Base-by-base conservation (phyloP, 2,797 vertebrate genomes). In the Etheostoma perlongum region DNA sequence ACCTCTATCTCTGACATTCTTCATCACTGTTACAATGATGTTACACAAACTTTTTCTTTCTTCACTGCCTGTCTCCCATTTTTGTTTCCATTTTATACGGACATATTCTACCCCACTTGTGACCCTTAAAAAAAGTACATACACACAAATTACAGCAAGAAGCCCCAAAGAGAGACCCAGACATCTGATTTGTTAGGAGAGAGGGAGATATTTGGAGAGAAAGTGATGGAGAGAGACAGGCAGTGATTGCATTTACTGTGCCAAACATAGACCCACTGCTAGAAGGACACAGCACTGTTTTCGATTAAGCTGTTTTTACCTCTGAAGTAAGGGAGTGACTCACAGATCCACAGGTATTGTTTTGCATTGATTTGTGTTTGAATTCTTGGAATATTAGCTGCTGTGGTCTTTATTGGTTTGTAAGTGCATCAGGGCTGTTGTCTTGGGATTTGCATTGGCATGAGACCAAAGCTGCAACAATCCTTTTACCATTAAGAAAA, bases 71-170 rank as follows among this genome's bases (percentile, higher is more conserved):
- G 2, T 65, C 49, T 63, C 48, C 23, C 40, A 68, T 71, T 79
- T 47, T 64, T 18, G n/a, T 80, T 78, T 69, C 5, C 59, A 57
- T 61, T 70, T 49, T 1, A 2, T 40, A 27, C 25, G 10, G 4
- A 75, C 65, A 70, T 44, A 63, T 63, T 61, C 40, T 48, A 13
- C 57, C 33, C 16, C 27, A 15, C 54, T 51, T 58, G 67, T 79
- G 74, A 86, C 72, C 77, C 57, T 79, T 79, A 54, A 72, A 74
- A 81, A 75, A 81, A 81, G 58, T 49, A 30, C 48, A 60, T 40
- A 69, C 9, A 27, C 52, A 71, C 59, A 84, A 40, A 82, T 85
- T 79, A 79, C 47, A 60, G 40, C 27, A 16, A 78, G 42, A 70
- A 67, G 27, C 36, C 79, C 48, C 52, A 27, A 40, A 68, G n/a